phyloP scores from a whole-genome alignment of 2,797 vertebrate genomes.

The Aldrovandia affinis region DNA sequence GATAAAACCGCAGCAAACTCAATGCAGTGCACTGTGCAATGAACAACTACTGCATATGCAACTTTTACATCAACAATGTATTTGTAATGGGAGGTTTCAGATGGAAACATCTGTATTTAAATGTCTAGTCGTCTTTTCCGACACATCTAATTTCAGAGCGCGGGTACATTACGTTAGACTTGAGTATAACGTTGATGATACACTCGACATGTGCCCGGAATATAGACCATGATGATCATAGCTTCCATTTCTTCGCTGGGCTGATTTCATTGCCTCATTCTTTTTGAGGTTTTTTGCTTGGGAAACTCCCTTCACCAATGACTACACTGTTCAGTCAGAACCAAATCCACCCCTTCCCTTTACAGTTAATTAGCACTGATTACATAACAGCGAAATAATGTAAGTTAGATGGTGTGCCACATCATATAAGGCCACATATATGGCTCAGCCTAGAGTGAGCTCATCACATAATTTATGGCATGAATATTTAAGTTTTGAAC shows the following conservation, averaged over 20 bases:
- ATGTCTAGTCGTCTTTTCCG: constrained; percentile 19
- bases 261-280: constrained; percentile 15
- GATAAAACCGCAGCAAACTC: background rate
- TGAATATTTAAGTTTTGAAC: constrained; percentile 1
- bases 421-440: constrained; percentile 7
- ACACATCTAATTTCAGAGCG: constrained; percentile 18
- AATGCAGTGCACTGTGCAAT: too few relatives aligned
- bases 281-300: constrained; percentile 18
- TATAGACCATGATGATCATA: constrained; percentile 22
- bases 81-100: background rate
- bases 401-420: constrained; percentile 8
- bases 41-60: background rate
- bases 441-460: background rate
- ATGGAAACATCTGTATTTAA: constrained; percentile 21
- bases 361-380: background rate
- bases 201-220: constrained; percentile 13
- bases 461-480: background rate
- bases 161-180: background rate
- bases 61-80: constrained; percentile 9
- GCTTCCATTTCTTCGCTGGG: background rate
- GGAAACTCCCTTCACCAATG: constrained; percentile 26
- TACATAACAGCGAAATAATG: constrained; percentile 6
- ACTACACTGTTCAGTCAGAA: constrained; percentile 13
- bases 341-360: constrained; percentile 2
- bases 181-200: constrained; percentile 30